Evolutionary conservation across 1,140 invertebrate genomes (phyloP).

Genomic region (Chironomus striatipennis): DNA sequence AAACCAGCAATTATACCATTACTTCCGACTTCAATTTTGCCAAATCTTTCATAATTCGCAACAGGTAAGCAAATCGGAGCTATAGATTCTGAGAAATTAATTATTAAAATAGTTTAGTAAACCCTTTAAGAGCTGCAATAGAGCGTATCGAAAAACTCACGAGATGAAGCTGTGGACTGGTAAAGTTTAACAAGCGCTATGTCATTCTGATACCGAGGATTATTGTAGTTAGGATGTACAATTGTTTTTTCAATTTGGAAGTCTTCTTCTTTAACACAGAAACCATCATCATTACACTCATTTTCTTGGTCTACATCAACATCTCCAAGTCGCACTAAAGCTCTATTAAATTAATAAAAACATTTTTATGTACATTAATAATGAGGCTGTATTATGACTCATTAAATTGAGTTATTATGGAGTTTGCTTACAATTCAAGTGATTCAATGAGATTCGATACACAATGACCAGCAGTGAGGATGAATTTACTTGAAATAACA

Average conservation of each 20-base stretch:
- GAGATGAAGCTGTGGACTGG: constrained; percentile 18
- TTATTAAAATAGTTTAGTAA: constrained; percentile 25
- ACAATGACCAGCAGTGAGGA: constrained; percentile 62
- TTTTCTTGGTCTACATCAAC: constrained; percentile 43
- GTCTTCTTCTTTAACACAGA: constrained; percentile 48
- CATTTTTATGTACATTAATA: too few relatives aligned
- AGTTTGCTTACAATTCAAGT: constrained; percentile 42
- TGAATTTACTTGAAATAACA: constrained; percentile 49
- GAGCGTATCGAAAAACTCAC: constrained; percentile 25
- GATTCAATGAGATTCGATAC: constrained; percentile 41
- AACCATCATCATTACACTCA: constrained; percentile 47
- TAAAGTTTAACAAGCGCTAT: constrained; percentile 49
- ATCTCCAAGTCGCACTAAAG: constrained; percentile 50
- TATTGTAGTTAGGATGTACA: constrained; percentile 48
- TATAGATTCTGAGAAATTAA: constrained; percentile 35
- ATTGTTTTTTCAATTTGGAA: constrained; percentile 41
- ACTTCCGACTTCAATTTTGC: constrained; percentile 37
- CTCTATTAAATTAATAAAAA: constrained; percentile 36
- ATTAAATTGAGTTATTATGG: constrained; percentile 20
- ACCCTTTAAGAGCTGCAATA: constrained; percentile 25
- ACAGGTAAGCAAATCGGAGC: constrained; percentile 46
- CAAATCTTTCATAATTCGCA: constrained; percentile 30
- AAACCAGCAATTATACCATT: constrained; percentile 47
- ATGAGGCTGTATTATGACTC: not conserved
- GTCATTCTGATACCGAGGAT: constrained; percentile 53